Conservation (phyloP, 2,888 invertebrate species). For the Eucriotettix oculatus region DNA sequence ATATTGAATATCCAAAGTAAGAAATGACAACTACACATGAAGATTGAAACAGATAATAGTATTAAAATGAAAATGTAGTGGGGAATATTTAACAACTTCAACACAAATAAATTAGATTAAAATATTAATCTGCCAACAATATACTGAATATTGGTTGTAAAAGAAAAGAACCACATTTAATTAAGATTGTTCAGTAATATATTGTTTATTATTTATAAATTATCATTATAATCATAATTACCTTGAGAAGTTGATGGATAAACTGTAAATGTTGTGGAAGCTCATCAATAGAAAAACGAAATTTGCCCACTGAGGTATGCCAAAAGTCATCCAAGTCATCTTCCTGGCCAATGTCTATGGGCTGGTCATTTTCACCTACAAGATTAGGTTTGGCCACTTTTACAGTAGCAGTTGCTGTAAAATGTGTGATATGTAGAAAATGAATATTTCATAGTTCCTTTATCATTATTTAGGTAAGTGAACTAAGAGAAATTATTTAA, state of each 20-base stretch:
- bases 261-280: slow-evolving; percentile 85
- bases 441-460: too few species aligned
- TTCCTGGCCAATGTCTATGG: slow-evolving; percentile 47
- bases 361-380: slow-evolving; percentile 57
- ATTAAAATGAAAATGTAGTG: too few species aligned
- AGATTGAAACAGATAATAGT: too few species aligned
- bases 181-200: background rate
- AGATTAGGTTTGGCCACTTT: slow-evolving; percentile 61
- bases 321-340: slow-evolving; percentile 74
- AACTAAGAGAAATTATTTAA: too few species aligned
- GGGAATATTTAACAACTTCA: too few species aligned
- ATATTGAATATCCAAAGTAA: too few species aligned
- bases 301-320: slow-evolving; percentile 86
- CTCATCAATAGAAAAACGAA: slow-evolving; percentile 77
- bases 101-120: too few species aligned
- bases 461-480: too few species aligned
- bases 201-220: background rate
- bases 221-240: slow-evolving; percentile 19
- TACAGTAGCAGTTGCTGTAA: slow-evolving; percentile 45
- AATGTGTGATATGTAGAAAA: background rate
- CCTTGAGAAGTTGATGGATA: slow-evolving; percentile 76
- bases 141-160: too few species aligned
- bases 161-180: too few species aligned
- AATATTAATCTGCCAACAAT: too few species aligned
- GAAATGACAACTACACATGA: too few species aligned